Conservation (phyloP, 2,113 vertebrate species). For the Sitta europaea region DNA sequence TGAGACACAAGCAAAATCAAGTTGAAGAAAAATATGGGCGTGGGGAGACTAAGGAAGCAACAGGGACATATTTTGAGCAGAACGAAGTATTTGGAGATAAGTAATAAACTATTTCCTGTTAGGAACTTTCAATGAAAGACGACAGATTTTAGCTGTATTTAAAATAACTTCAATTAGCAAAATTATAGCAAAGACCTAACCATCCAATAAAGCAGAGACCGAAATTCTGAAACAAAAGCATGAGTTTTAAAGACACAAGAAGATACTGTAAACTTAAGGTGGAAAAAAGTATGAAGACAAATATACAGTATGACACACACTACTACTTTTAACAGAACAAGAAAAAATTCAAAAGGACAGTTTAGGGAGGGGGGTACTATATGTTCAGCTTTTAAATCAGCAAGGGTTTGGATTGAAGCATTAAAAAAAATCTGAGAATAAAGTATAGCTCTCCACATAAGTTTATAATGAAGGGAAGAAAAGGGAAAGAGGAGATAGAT, state of each 20-base stretch:
- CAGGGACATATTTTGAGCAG: neutral
- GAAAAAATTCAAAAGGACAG: neutral
- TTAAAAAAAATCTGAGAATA: neutral
- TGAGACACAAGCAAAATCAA: neutral
- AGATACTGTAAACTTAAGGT: neutral
- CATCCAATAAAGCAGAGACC: neutral
- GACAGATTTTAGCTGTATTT: neutral
- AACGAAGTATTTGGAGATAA: neutral
- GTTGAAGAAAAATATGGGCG: neutral
- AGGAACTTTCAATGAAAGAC: neutral
- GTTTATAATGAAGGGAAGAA: neutral
- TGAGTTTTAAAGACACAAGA: neutral
- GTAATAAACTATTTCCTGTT: neutral
- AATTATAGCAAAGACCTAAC: neutral
- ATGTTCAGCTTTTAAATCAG: neutral
- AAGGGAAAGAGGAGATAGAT: neutral
- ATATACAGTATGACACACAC: neutral
- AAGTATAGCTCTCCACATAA: neutral
- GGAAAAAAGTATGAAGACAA: neutral
- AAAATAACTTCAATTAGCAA: neutral
- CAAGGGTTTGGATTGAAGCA: neutral
- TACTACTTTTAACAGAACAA: neutral
- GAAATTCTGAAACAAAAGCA: neutral
- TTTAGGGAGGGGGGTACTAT: accelerated
- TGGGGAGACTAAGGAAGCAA: neutral